phyloP scores from a whole-genome alignment of 2,888 invertebrate genomes.

The Philhelius pedissequus region DNA sequence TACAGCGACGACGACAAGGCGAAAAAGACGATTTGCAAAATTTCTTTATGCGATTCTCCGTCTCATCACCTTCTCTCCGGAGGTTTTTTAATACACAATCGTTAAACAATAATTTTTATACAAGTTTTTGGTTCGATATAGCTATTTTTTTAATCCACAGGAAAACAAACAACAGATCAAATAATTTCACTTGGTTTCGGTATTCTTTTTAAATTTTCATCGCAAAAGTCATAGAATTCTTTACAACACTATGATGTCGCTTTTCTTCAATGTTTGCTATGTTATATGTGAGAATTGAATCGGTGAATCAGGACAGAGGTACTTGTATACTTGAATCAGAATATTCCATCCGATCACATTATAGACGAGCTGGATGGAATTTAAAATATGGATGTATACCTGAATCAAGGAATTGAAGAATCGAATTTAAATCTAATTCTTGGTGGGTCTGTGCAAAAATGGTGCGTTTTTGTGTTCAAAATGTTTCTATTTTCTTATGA shows the following conservation, averaged over 20 bases:
- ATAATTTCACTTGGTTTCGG: constrained; percentile 6
- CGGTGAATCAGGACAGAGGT: no score
- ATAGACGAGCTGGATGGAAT: no score
- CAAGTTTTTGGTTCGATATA: neutral
- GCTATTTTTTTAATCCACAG: neutral
- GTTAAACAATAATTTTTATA: neutral
- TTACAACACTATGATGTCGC: constrained; percentile 63
- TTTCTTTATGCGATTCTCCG: constrained; percentile 2
- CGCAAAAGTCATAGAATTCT: constrained; percentile 36
- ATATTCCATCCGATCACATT: no score
- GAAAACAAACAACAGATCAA: neutral
- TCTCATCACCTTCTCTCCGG: neutral
- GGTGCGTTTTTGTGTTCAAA: no score
- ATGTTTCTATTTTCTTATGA: no score
- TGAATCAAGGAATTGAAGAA: no score
- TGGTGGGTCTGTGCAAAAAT: no score
- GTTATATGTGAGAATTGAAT: no score
- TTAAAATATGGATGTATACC: no score
- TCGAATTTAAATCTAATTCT: no score
- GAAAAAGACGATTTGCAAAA: constrained; percentile 6
- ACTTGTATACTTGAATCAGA: no score
- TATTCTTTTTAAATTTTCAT: neutral
- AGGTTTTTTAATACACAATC: neutral
- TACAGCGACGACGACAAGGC: constrained; percentile 9
- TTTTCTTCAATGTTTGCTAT: constrained; percentile 31